Conservation (phyloP, 2,797 vertebrate species). For the Parotocinclus haroldoi region DNA sequence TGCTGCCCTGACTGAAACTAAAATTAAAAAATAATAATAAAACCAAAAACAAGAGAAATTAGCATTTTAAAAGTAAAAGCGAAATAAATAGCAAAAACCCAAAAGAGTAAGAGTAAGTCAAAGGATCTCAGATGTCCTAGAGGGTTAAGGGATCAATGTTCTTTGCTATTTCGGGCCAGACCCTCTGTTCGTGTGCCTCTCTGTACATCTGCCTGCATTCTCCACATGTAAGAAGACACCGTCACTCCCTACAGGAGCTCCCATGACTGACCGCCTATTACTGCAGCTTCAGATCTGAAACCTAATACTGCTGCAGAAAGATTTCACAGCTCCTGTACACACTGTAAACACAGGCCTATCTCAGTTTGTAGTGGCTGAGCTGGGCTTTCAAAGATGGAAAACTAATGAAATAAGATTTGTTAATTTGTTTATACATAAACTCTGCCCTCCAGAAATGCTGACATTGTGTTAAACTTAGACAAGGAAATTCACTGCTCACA, state of each 20-base stretch:
- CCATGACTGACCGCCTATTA: neutral
- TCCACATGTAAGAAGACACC: conserved; percentile 56
- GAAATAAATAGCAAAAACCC: too few species aligned
- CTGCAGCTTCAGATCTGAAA: conserved; percentile 7
- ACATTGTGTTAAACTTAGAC: too few species aligned
- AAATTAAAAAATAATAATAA: too few species aligned
- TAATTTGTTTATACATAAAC: too few species aligned
- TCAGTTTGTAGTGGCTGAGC: too few species aligned
- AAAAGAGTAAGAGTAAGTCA: neutral
- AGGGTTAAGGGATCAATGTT: conserved; percentile 36
- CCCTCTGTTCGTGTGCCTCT: neutral
- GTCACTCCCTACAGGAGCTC: conserved; percentile 18
- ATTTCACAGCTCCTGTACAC: neutral
- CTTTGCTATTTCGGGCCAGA: conserved; percentile 56
- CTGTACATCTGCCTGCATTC: neutral
- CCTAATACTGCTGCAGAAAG: neutral
- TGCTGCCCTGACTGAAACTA: too few species aligned
- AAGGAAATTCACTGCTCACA: too few species aligned
- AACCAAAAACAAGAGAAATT: too few species aligned
- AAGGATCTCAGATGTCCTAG: conserved; percentile 19
- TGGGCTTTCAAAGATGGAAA: too few species aligned
- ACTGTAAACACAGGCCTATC: neutral
- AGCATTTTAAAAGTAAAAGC: too few species aligned
- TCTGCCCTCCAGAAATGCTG: too few species aligned
- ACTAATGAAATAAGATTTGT: too few species aligned